These are phyloP conservation scores for Hirtodrosophila cameraria DNA, from an alignment of 2,888 invertebrate species.

Conservation along the genomic window DNA sequence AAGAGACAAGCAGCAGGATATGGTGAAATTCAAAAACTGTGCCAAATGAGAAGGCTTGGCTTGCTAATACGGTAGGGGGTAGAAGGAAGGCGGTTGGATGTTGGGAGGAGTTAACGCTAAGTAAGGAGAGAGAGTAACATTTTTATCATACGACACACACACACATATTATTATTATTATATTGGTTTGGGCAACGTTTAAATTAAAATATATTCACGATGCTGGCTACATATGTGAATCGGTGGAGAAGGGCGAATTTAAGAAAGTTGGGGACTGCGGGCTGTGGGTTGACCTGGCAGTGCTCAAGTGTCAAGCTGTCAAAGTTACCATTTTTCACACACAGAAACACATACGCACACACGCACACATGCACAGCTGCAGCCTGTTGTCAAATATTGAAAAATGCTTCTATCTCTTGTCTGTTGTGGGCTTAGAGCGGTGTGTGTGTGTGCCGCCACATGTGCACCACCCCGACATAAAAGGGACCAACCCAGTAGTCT, in stretches of 20 bases:
- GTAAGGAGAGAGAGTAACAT: constrained; percentile 30
- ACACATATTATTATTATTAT: constrained; percentile 25
- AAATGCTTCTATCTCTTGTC: constrained; percentile 56
- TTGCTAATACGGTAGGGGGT: background rate
- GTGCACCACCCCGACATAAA: constrained; percentile 40
- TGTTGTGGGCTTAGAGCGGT: constrained; percentile 38
- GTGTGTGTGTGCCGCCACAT: constrained; percentile 46
- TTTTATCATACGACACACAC: constrained; percentile 49
- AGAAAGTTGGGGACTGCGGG: constrained; percentile 1
- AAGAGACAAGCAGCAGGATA: constrained; percentile 10
- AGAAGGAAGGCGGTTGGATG: background rate
- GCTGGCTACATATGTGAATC: constrained; percentile 47
- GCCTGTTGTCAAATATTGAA: constrained; percentile 75
- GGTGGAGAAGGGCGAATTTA: constrained; percentile 4
- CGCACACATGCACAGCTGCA: constrained; percentile 26
- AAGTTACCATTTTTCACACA: constrained; percentile 77
- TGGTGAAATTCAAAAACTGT: constrained; percentile 30
- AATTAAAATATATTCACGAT: constrained; percentile 70
- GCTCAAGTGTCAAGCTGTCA: constrained; percentile 77
- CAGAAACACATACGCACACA: constrained; percentile 28
- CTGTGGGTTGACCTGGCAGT: constrained; percentile 33
- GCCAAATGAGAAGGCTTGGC: constrained; percentile 18
- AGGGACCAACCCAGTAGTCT: no score
- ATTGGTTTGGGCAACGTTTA: constrained; percentile 40
- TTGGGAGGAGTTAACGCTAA: background rate